Conservation (phyloP, 2,113 vertebrate genomes). For the human region GRCh38 chr1:153940001-153940500, state of each 20-base stretch:
- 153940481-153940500: slow-evolving; percentile 96
- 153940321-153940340: background rate
- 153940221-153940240: slow-evolving; percentile 88
- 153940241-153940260: slow-evolving; percentile 94
- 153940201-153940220: slow-evolving; percentile 92
- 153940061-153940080: background rate
- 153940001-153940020: background rate
- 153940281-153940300: background rate
- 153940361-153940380: fast-evolving
- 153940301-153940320: background rate
- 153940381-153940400: background rate
- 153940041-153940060: background rate
- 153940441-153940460: slow-evolving; percentile 97
- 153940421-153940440: slow-evolving; percentile 92
- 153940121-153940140: background rate
- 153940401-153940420: fast-evolving
- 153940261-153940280: background rate
- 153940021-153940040: background rate
- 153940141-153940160: slow-evolving; percentile 87
- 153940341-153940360: background rate
- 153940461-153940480: slow-evolving; percentile 93
- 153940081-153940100: background rate
- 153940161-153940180: slow-evolving; percentile 92
- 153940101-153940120: background rate
- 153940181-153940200: slow-evolving; percentile 88